Evolutionary conservation across 92 coral and sea anemone genomes (phyloP).

Genomic region (Paramuricea clavata): DNA sequence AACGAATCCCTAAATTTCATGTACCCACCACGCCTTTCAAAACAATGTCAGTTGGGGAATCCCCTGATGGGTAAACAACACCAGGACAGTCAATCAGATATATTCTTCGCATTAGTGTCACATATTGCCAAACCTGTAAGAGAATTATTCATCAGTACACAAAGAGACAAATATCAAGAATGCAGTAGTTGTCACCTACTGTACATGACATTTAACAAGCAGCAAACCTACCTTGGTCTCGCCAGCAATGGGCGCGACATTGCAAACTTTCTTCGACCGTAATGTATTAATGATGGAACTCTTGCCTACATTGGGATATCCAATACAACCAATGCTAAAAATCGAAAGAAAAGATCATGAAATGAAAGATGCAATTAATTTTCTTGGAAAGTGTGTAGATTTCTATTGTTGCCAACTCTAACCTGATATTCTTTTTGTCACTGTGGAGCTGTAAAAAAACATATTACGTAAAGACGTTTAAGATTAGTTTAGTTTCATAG

Average conservation of each 20-base stretch:
- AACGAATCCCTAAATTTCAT: too few species aligned
- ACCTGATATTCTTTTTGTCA: conserved; percentile 98
- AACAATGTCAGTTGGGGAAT: conserved; percentile 91
- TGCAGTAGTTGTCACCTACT: too few species aligned
- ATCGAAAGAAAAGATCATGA: too few species aligned
- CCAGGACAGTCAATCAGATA: conserved; percentile 98
- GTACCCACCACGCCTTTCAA: conserved; percentile 97
- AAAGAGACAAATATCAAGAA: too few species aligned
- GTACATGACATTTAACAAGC: neutral
- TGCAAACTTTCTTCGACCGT: conserved; percentile 93
- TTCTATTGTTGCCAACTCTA: too few species aligned
- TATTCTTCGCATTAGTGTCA: conserved; percentile 96
- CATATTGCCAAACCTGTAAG: conserved; percentile 97
- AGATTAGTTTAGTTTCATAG: too few species aligned
- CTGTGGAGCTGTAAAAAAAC: conserved; percentile 76
- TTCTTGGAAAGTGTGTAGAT: too few species aligned
- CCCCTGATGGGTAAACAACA: conserved; percentile 95
- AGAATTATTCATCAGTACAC: neutral
- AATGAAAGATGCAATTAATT: too few species aligned
- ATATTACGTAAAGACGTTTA: too few species aligned
- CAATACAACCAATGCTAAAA: conserved; percentile 93
- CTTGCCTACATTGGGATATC: conserved; percentile 99
- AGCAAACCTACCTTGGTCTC: conserved; percentile 86
- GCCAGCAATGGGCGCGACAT: conserved; percentile 98
- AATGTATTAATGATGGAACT: conserved; percentile 96